Evolutionary conservation across 2,113 vertebrate genomes (phyloP), one percentile per base, ranked within the genome.

Genomic region (Riparia riparia): DNA sequence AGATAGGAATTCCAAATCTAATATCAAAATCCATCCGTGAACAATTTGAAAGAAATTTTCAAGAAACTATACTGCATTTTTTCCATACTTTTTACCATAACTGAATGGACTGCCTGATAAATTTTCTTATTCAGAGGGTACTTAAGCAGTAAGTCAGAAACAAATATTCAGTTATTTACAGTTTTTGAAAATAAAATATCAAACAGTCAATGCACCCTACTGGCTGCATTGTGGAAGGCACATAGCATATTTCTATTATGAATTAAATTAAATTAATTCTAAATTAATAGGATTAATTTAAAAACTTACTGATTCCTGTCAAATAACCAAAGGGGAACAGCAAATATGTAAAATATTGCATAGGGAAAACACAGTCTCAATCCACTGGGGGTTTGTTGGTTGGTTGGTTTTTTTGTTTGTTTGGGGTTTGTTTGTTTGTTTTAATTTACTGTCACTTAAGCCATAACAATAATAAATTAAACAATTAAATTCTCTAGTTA

Each of bases 141-240:
- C 5, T 20, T 34, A 12, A 65, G 11, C 10, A 61, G 24, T 50
- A 91, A 71, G 94, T 58, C 73, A 94, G 54, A 94, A 94, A 56
- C 20, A 42, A 90, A 54, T 50, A 86, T 3, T 10, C 26, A 53
- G 42, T 32, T 68, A 69, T 83, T 86, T 73, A 70, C 37, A 83
- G 47, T 21, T 45, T 66, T 54, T 54, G 10, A 90, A 81, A 82
- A 91, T 45, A 66, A 89, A 83, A 72, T 49, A 80, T 37, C 51
- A 93, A 71, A 28, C 51, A 90, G 70, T 10, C 41, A 96, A 91
- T 68, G 89, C 73, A 94, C 90, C 53, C 88, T 96, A 78, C 72
- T 95, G 94, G 79, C 34, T 94, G n/a, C 34, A 8, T 57, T 87
- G 47, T 70, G 68, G 70, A 91, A 93, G 25, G 53, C 12, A 68